phyloP scores from a whole-genome alignment of 2,113 vertebrate genomes.

The Oreochromis niloticus region DNA sequence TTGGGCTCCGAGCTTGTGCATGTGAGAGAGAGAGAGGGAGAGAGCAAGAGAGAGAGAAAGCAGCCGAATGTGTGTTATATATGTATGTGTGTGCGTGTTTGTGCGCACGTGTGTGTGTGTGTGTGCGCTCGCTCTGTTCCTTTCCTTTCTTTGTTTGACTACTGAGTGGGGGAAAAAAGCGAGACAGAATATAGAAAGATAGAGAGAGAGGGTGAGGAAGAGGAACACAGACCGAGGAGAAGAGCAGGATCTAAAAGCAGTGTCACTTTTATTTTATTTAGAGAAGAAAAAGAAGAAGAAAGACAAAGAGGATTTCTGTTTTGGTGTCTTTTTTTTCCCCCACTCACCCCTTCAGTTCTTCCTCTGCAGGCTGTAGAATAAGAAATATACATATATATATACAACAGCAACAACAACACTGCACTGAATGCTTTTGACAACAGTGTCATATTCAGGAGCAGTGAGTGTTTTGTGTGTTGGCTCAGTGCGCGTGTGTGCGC shows the following conservation, averaged over 20 bases:
- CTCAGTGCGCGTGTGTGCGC: constrained; percentile 38
- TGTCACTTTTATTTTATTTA: constrained; percentile 42
- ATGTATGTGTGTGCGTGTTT: constrained; percentile 28
- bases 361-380: constrained; percentile 12
- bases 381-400: not conserved
- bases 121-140: constrained; percentile 65
- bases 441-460: constrained; percentile 49
- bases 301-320: constrained; percentile 54
- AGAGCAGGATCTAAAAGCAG: constrained; percentile 26
- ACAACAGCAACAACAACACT: constrained; percentile 10
- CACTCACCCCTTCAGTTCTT: not conserved
- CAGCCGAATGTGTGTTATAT: constrained; percentile 55
- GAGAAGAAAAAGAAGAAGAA: not conserved
- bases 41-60: constrained; percentile 37
- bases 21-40: constrained; percentile 43
- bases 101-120: not conserved
- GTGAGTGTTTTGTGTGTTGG: constrained; percentile 44
- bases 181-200: constrained; percentile 63
- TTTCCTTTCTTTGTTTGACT: constrained; percentile 83
- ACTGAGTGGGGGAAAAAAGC: constrained; percentile 64
- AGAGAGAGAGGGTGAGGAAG: constrained; percentile 40
- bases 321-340: not conserved
- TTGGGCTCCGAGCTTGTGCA: constrained; percentile 68
- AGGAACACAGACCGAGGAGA: constrained; percentile 40
- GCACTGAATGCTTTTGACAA: constrained; percentile 35